Evolutionary conservation across 1,140 invertebrate genomes (phyloP).

Genomic region (Saccostrea glomerata): DNA sequence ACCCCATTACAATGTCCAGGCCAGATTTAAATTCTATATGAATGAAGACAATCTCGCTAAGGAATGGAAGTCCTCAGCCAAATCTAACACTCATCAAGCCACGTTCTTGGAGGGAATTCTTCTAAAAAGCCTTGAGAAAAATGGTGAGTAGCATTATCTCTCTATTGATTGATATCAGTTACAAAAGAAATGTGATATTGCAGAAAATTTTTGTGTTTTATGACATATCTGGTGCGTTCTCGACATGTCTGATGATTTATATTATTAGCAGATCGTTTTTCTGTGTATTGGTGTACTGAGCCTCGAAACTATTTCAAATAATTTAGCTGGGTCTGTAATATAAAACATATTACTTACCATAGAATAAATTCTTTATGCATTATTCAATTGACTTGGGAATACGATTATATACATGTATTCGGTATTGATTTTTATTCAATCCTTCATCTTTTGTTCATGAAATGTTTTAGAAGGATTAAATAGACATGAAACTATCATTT

Average conservation of each 20-base stretch:
- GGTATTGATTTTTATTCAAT: neutral
- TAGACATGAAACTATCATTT: constrained; percentile 1
- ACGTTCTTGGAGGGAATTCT: constrained; percentile 55
- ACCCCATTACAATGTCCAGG: constrained; percentile 51
- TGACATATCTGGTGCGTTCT: neutral
- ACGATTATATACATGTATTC: neutral
- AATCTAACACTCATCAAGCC: constrained; percentile 51
- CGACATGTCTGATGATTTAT: neutral
- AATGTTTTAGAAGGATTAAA: neutral
- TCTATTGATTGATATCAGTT: neutral
- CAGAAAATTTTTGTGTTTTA: neutral
- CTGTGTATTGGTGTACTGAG: neutral
- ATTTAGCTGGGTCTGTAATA: neutral
- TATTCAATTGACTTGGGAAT: neutral
- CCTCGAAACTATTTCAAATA: neutral
- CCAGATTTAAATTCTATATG: constrained; percentile 55
- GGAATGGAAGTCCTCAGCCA: constrained; percentile 53
- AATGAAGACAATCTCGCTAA: constrained; percentile 43
- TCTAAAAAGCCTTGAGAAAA: constrained; percentile 50
- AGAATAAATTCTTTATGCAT: neutral
- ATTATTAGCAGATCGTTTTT: neutral
- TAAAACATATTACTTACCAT: neutral
- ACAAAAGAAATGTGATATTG: neutral
- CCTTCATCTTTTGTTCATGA: neutral
- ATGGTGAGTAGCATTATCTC: constrained; percentile 41